Base-by-base conservation (phyloP, 1,140 invertebrate species). In the Microplitis mediator region DNA sequence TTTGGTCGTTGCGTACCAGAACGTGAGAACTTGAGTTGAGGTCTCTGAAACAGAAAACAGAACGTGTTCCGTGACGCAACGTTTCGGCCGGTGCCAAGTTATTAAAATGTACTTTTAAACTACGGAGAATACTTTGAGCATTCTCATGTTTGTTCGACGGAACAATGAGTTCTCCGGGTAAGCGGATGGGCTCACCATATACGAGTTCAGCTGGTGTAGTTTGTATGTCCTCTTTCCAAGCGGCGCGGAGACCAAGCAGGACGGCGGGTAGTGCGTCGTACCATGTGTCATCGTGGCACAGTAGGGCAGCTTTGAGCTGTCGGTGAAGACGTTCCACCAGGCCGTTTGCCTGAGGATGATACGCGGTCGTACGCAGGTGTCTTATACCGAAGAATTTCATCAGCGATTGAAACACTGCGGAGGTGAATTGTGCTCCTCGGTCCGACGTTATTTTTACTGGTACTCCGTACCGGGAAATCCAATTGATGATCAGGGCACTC, bases 271-370 rank as follows among this genome's bases (percentile, higher is more conserved):
- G n/a, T n/a, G n/a, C n/a, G n/a, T n/a, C n/a, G n/a, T n/a, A n/a
- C n/a, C n/a, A n/a, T n/a, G n/a, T 39, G 36, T 39, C 36, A 5
- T 5, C 9, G 36, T 39, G 36, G 6, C 36, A 39, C 36, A 39
- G 36, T 5, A 39, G 36, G 3, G 36, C 36, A 5, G 36, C 36
- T 0, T 39, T 39, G 72, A 87, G 73, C n/a, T 77, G 76, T 1
- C 85, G 73, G 69, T 88, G 85, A 6, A 82, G 78, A 4, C 85
- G 74, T 69, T 88, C 84, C 1, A 87, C 78, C 74, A 85, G 78
- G 0, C 84, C 85, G 62, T 86, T 86, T 23, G 80, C 74, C 14
- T 72, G 63, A 4, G 84, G 83, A 66, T 87, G 83, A 69, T 83
- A 83, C n/a, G 74, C 45, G 23, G 77, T 74, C 4, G 11, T 63